Conservation (phyloP, 2,888 invertebrate genomes). For the Leptothorax acervorum region DNA sequence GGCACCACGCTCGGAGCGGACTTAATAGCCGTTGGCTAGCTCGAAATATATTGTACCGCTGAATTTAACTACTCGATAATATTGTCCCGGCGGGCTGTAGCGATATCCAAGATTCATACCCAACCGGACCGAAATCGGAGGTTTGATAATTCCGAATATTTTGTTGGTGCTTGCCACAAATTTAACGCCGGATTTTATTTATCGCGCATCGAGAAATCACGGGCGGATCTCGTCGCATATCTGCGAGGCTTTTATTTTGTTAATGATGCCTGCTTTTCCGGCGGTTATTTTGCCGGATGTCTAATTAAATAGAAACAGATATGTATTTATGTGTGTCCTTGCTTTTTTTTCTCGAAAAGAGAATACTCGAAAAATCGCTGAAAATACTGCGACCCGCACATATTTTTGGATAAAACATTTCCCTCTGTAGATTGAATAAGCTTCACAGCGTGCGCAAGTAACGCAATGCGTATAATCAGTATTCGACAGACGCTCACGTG, state of each 20-base stretch:
- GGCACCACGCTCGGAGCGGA: conserved; percentile 29
- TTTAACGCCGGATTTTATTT: conserved; percentile 23
- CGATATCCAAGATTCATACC: conserved; percentile 59
- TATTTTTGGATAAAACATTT: not conserved
- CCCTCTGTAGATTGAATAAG: not conserved
- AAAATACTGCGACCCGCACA: not conserved
- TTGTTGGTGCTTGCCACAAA: not conserved
- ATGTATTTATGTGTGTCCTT: not conserved
- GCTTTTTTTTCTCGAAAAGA: not conserved
- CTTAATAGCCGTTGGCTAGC: conserved; percentile 50
- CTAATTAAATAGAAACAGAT: not conserved
- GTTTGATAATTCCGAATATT: conserved; percentile 42
- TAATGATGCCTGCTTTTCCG: not conserved
- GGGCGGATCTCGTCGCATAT: not conserved
- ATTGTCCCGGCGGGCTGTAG: conserved; percentile 49
- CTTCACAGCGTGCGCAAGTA: not conserved
- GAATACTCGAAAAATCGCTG: not conserved
- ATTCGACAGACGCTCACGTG: conserved; percentile 73
- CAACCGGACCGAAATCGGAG: conserved; percentile 5
- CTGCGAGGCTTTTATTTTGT: not conserved
- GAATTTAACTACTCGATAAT: conserved; percentile 68
- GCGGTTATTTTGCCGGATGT: not conserved
- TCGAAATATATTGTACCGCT: conserved; percentile 59
- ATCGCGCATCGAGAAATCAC: not conserved
- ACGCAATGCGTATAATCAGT: conserved; percentile 69